phyloP scores from a whole-genome alignment of 1,140 invertebrate genomes.

The Dendroctonus ponderosae region DNA sequence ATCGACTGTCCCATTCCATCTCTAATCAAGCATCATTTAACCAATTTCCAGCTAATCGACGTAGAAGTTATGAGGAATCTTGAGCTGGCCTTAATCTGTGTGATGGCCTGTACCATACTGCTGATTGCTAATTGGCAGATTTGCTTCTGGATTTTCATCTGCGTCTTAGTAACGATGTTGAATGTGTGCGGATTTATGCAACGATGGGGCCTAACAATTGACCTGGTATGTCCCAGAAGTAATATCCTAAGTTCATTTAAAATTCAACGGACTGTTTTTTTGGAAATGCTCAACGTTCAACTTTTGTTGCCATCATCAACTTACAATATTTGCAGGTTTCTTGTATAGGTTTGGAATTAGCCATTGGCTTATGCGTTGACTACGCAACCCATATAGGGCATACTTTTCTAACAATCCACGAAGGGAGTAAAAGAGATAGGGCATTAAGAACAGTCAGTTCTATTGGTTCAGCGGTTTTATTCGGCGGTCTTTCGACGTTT shows the following conservation, averaged over 20 bases:
- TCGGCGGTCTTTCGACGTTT: conserved; percentile 77
- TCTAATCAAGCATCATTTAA: not conserved
- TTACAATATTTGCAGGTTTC: conserved; percentile 54
- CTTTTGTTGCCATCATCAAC: not conserved
- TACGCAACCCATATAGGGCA: conserved; percentile 88
- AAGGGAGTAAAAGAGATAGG: conserved; percentile 60
- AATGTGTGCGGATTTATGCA: conserved; percentile 83
- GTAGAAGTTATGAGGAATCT: conserved; percentile 78
- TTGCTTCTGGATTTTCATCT: conserved; percentile 75
- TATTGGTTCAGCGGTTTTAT: conserved; percentile 77
- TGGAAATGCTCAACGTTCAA: not conserved
- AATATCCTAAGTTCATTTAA: not conserved
- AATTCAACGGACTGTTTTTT: too few species aligned
- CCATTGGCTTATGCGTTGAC: conserved; percentile 86
- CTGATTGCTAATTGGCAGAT: conserved; percentile 79
- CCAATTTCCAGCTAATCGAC: conserved; percentile 58
- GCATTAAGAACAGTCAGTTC: conserved; percentile 68
- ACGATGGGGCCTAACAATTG: conserved; percentile 77
- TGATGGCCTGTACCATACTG: conserved; percentile 76
- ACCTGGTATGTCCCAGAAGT: conserved; percentile 56
- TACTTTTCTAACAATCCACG: conserved; percentile 64
- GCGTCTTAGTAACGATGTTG: conserved; percentile 73
- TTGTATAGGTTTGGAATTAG: conserved; percentile 79
- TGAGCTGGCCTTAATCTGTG: conserved; percentile 72
- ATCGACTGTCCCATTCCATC: not conserved